Evolutionary conservation across 2,797 vertebrate genomes (phyloP), one percentile per base, ranked within the genome.

Genomic region (Dipus sagitta): DNA sequence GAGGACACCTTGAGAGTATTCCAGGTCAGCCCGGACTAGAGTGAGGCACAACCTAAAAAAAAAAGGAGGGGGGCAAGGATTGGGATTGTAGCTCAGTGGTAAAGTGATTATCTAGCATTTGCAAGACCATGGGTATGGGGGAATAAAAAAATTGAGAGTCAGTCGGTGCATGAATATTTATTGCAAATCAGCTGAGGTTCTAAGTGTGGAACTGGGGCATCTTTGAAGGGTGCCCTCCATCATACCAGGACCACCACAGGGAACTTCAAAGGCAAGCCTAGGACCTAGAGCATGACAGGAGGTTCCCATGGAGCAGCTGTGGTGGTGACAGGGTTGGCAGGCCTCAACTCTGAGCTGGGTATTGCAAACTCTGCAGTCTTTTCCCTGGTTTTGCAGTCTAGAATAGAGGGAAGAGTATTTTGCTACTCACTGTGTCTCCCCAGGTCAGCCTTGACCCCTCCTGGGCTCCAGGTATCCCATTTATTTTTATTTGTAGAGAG

Each of bases 171-270:
- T 32, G 32, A 47, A 14, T 26, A 14, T 64, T 42, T 24, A 14
- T 20, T 3, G 70, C 42, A 54, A 5, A 11, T 42, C 28, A 42
- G 47, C 88, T 52, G 58, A 78, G 58, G 54, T n/a, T 72, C 68
- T 42, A 5, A 38, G 32, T 80, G 18, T 75, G 28, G 71, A 65
- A 17, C 38, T n/a, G 60, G 32, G 64, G 52, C 9, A 0, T 7
- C 23, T 20, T 32, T 60, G 0, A 1, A 26, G 80, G 34, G 24
- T 62, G 5, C 7, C 42, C 68, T 68, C 72, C 17, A 58, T 71
- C 47, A 1, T 0, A 20, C 75, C 5, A 5, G 26, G 1, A 30
- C 42, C 65, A 60, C 9, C 0, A 0, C 28, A 60, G 38, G 28
- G 30, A 42, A 52, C 34, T 82, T 62, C 23, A 15, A 17, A 79